A percentile compares a stretch with the other conserved stretches of the same genome.
Conservation (phyloP, 2,797 vertebrate genomes). For the Eurystomus glaucurus region DNA sequence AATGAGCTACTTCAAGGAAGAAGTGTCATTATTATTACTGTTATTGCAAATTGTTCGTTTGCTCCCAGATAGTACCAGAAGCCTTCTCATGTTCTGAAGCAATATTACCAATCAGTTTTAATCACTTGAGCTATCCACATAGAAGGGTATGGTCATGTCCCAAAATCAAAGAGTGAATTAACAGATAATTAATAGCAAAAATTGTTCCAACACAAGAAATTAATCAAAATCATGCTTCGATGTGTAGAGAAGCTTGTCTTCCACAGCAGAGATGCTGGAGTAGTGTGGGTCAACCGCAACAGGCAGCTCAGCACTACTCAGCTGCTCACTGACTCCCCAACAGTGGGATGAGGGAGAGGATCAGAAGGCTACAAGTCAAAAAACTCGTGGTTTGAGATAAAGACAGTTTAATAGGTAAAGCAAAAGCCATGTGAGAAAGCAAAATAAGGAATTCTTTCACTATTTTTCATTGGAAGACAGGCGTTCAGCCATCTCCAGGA, state of each 20-base stretch:
- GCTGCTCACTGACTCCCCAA: accelerated
- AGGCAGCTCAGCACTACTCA: background rate
- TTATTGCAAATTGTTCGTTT: background rate
- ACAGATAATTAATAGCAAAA: background rate
- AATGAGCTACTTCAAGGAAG: background rate
- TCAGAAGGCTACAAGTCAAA: background rate
- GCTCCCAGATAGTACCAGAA: background rate
- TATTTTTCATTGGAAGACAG: accelerated
- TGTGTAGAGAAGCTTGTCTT: background rate
- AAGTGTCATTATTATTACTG: background rate
- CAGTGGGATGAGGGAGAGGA: background rate
- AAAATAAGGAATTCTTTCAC: background rate
- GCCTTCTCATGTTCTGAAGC: background rate
- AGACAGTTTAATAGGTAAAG: background rate
- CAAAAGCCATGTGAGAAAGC: background rate
- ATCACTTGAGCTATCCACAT: background rate
- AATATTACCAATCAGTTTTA: background rate
- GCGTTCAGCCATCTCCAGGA: background rate
- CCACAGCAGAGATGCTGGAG: background rate
- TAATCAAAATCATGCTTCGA: accelerated
- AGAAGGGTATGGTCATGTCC: background rate
- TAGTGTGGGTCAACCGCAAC: background rate
- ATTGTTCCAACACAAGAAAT: background rate
- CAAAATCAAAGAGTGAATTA: background rate
- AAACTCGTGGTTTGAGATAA: background rate